These are phyloP conservation scores for Synergus itoensis DNA, from an alignment of 2,888 invertebrate genomes.

Conservation along the genomic window DNA sequence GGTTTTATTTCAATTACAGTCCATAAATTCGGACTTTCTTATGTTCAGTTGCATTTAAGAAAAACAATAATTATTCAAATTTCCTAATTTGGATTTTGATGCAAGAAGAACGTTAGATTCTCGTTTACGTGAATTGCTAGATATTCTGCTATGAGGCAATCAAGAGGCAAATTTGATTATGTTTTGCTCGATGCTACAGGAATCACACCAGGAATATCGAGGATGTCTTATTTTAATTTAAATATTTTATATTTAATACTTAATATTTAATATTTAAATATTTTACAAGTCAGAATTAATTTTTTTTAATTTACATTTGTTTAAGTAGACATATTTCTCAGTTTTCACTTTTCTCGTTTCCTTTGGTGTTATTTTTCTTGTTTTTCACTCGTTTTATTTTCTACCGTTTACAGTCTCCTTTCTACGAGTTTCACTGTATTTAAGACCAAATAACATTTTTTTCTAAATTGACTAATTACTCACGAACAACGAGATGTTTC, in stretches of 20 bases:
- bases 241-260: background rate
- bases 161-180: conserved; percentile 29
- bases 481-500: conserved; percentile 13
- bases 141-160: background rate
- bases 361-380: background rate
- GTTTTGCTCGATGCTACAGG: conserved; percentile 8
- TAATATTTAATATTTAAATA: too few species aligned
- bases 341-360: background rate
- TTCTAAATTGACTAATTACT: conserved; percentile 35
- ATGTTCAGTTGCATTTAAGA: background rate
- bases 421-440: background rate
- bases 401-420: background rate
- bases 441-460: conserved; percentile 30
- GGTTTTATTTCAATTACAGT: background rate
- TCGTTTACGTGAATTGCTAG: background rate
- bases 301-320: background rate
- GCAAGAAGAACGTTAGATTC: background rate
- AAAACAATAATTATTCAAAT: background rate
- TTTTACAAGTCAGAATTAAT: background rate
- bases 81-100: background rate
- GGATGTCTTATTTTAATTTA: too few species aligned
- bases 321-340: background rate
- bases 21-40: background rate
- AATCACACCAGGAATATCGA: background rate
- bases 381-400: background rate